Base-by-base conservation (phyloP, 1,140 invertebrate species). In the Nixonia krombeini region DNA sequence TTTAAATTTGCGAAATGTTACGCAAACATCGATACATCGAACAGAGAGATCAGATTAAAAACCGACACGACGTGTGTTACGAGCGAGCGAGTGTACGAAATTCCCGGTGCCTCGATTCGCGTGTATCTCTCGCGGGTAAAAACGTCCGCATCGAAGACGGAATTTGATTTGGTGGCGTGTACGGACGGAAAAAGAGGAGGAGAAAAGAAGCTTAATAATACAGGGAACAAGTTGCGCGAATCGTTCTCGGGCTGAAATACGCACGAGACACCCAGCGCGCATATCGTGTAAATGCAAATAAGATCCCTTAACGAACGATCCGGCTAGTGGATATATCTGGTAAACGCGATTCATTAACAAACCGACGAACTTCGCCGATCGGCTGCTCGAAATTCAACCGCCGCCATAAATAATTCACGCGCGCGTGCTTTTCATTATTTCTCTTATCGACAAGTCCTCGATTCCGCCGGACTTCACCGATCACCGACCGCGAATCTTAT, bases 261-360 rank as follows among this genome's bases (percentile, higher is more conserved):
- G n/a, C n/a, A n/a, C 46, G 51, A 46, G 29, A 71, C 58, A 63
- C 58, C 57, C 68, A 71, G 51, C 62, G 49, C 57, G 68, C 57
- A 71, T 63, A 66, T 71, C 68, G 63, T 71, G 68, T 71, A 71
- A 71, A 71, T 71, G 68, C 62, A 71, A 71, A 71, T 71, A 71
- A 63, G 62, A 51, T 63, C 38, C 53, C 46, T 50, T 71, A 66
- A 71, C 62, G 57, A 71, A 71, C 58, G 62, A 63, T 66, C 68
- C 25, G 44, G 57, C 62, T 63, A 66, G 68, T 71, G 68, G 45
- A 62, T 70, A 63, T 66, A 59, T 66, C 68, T 59, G 58, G 68
- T 71, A 71, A 71, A 66, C 61, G 68, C 58, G 57, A 63, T 71
- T 66, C 68, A 71, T 71, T 71, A 71, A 66, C 62, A 66, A 71